phyloP scores from a whole-genome alignment of 2,888 invertebrate species.

The Leptopilina syphax region DNA sequence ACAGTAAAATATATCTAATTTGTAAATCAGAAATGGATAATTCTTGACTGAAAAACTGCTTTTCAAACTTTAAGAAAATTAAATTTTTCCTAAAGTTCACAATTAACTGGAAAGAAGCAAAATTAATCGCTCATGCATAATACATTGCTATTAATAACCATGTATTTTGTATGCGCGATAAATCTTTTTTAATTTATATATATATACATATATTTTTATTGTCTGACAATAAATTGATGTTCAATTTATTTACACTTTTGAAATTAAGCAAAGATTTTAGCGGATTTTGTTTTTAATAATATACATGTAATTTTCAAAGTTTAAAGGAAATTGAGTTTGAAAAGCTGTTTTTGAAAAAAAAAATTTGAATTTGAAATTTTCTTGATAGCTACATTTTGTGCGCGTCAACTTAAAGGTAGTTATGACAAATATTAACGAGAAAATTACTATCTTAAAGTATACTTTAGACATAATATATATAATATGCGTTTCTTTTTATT shows the following conservation, averaged over 20 bases:
- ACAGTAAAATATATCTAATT: neutral
- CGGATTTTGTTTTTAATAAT: slow-evolving; percentile 1
- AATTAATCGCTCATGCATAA: slow-evolving; percentile 19
- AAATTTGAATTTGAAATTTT: neutral
- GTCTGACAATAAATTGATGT: neutral
- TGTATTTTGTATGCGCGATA: slow-evolving; percentile 19
- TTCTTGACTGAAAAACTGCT: neutral
- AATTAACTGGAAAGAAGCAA: neutral
- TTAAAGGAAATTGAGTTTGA: neutral
- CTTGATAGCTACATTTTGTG: slow-evolving; percentile 57
- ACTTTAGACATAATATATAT: slow-evolving; percentile 61
- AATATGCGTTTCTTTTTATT: slow-evolving; percentile 62
- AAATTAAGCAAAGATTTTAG: neutral
- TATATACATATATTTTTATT: slow-evolving; percentile 6
- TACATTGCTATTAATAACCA: neutral
- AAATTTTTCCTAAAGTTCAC: too few relatives aligned
- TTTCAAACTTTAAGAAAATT: too few relatives aligned
- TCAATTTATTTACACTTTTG: neutral
- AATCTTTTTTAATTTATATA: slow-evolving; percentile 3
- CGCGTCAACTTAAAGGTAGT: slow-evolving; percentile 64
- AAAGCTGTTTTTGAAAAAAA: neutral
- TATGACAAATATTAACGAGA: slow-evolving; percentile 56
- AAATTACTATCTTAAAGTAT: slow-evolving; percentile 59
- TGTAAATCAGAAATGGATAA: slow-evolving; percentile 17
- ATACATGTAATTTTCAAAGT: neutral